Conservation (phyloP, 2,113 vertebrate species). For the Microtus oregoni region DNA sequence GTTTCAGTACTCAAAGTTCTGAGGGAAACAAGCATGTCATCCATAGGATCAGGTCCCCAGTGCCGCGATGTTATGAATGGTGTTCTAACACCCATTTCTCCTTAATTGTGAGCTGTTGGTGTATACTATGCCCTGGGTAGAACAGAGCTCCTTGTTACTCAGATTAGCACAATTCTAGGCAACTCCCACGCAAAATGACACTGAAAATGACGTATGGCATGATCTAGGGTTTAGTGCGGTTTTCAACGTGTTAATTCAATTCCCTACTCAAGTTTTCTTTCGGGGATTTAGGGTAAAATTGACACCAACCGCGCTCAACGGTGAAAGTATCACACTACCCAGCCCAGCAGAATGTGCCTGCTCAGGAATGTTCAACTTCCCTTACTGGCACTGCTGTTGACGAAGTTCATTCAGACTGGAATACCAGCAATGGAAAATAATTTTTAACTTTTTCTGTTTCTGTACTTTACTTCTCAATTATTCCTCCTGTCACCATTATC, state of each 20-base stretch:
- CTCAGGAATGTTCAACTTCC: not conserved
- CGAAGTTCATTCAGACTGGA: not conserved
- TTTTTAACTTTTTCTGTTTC: not conserved
- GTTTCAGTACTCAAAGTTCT: not conserved
- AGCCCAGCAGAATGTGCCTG: not conserved
- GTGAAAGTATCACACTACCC: not conserved
- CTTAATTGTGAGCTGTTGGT: not conserved
- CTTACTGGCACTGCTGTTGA: not conserved
- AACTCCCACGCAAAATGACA: not conserved
- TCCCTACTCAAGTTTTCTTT: conserved; percentile 2
- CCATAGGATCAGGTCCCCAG: not conserved
- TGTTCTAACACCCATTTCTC: not conserved
- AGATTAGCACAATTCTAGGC: not conserved
- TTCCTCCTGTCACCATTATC: not conserved
- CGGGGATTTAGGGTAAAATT: not conserved
- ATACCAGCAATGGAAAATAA: not conserved
- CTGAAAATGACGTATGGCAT: not conserved
- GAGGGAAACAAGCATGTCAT: not conserved
- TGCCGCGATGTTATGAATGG: not conserved
- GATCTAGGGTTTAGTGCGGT: not conserved
- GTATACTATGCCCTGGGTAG: not conserved
- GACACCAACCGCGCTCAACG: not conserved
- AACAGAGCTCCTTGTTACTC: not conserved
- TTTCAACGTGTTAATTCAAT: not conserved
- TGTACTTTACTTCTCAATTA: not conserved